phyloP scores from a whole-genome alignment of 2,797 vertebrate species.

The Gorsachius magnificus region DNA sequence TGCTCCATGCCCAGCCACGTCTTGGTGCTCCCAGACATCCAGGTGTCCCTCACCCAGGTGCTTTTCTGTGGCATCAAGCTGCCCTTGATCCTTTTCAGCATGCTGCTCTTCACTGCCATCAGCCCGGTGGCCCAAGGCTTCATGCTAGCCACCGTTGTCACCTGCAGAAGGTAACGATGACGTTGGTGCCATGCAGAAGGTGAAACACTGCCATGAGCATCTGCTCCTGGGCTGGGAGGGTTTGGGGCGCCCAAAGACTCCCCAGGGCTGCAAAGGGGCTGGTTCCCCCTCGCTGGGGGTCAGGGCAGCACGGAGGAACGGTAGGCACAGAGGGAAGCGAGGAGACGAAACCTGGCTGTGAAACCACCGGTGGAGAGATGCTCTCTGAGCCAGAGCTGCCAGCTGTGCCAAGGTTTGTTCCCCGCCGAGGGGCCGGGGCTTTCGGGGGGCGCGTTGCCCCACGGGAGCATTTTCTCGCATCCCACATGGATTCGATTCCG shows the following conservation, averaged over 20 bases:
- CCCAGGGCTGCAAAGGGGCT: background rate
- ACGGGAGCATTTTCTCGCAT: rapidly evolving
- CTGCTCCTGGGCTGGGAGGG: background rate
- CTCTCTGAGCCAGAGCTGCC: background rate
- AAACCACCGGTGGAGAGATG: slow-evolving; percentile 28
- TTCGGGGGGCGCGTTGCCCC: rapidly evolving
- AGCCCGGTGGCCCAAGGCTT: background rate
- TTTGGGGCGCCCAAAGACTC: background rate
- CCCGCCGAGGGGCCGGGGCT: rapidly evolving
- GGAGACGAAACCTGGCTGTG: slow-evolving; percentile 13
- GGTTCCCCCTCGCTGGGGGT: background rate
- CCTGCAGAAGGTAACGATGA: background rate
- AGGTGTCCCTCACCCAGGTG: background rate
- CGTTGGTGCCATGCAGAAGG: background rate
- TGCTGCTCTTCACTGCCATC: background rate
- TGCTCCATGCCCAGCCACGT: background rate
- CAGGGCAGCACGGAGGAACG: background rate
- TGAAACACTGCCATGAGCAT: background rate
- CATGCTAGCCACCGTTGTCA: background rate
- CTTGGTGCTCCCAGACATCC: background rate
- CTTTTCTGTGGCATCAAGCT: slow-evolving; percentile 18
- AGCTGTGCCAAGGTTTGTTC: rapidly evolving
- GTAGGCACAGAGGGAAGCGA: background rate
- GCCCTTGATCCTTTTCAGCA: background rate
- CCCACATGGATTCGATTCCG: background rate